A percentile compares a stretch with the other conserved stretches of the same genome.
Evolutionary conservation across 1,140 invertebrate species (phyloP).

Genomic region (Mesaphorura yosii): DNA sequence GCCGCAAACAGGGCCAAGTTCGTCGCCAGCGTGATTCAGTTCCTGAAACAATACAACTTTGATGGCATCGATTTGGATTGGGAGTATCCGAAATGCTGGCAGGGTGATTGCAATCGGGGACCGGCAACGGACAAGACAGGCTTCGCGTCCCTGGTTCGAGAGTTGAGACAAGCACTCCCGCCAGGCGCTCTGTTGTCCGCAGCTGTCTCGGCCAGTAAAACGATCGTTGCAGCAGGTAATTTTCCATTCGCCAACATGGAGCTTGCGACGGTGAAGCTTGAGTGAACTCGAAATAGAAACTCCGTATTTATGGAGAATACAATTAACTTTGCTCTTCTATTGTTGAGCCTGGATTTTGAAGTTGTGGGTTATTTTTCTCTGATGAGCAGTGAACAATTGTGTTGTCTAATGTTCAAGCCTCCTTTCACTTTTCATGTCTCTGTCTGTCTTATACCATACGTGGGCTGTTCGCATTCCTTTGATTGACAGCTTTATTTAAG

Average conservation of each 20-base stretch:
- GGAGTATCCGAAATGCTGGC: constrained; percentile 53
- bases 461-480: no score
- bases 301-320: no score
- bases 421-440: no score
- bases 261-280: no score
- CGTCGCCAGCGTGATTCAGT: constrained; percentile 35
- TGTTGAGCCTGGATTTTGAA: neutral
- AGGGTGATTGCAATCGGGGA: constrained; percentile 49
- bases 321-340: no score
- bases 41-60: constrained; percentile 38
- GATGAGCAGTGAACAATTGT: no score
- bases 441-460: no score
- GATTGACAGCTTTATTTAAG: no score
- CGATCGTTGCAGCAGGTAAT: constrained; percentile 38
- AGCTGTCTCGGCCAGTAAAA: constrained; percentile 48
- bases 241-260: no score
- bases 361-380: no score
- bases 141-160: constrained; percentile 58
- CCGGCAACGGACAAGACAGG: constrained; percentile 46
- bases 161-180: constrained; percentile 59
- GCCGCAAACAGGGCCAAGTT: constrained; percentile 34
- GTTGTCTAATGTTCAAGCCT: no score
- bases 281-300: no score
- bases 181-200: constrained; percentile 49
- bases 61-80: constrained; percentile 43